Evolutionary conservation across 2,113 vertebrate genomes (phyloP).

Genomic region (Phalacrocorax aristotelis): DNA sequence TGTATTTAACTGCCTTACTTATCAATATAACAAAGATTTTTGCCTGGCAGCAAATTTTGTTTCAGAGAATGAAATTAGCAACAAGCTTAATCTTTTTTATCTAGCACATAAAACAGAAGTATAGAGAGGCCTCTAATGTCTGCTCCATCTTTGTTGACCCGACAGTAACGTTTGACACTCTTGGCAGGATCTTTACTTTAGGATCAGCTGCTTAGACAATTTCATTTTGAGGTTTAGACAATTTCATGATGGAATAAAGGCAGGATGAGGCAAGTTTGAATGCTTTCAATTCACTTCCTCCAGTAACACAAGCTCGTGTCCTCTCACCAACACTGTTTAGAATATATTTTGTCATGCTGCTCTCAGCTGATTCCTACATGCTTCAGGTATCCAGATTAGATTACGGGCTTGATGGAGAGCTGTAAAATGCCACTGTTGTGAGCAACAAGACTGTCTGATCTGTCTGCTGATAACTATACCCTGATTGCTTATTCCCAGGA

Average conservation of each 20-base stretch:
- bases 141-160: not conserved
- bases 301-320: not conserved
- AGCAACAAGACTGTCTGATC: not conserved
- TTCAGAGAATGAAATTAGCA: not conserved
- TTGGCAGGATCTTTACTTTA: not conserved
- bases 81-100: not conserved
- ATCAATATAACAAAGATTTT: not conserved
- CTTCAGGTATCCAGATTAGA: not conserved
- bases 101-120: not conserved
- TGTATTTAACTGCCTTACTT: not conserved
- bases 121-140: not conserved
- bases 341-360: not conserved
- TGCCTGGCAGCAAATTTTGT: not conserved
- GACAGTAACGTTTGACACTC: accelerated
- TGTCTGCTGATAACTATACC: not conserved
- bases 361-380: not conserved
- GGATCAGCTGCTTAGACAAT: not conserved
- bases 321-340: not conserved
- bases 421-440: not conserved
- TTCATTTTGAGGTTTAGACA: not conserved
- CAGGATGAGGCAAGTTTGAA: not conserved
- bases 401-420: not conserved
- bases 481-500: not conserved
- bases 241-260: not conserved
- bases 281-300: not conserved